phyloP scores from a whole-genome alignment of 1,140 invertebrate species.

The Calosoma granatense region DNA sequence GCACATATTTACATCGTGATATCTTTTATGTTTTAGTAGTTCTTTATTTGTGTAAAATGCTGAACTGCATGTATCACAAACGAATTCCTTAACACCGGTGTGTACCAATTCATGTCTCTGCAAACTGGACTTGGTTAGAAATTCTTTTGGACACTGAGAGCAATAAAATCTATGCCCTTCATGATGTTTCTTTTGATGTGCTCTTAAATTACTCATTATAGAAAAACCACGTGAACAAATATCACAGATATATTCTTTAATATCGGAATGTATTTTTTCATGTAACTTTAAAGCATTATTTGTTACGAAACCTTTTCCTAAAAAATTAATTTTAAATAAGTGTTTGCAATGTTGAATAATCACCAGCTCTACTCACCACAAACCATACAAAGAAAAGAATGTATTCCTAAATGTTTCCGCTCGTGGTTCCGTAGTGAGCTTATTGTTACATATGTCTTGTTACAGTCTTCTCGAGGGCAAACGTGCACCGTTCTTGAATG shows the following conservation, averaged over 20 bases:
- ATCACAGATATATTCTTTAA: background rate
- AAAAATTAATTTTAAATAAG: too few relatives aligned
- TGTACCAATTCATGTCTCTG: background rate
- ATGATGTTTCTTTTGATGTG: background rate
- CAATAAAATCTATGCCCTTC: background rate
- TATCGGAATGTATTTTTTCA: background rate
- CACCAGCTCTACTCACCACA: background rate
- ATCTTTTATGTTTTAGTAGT: background rate
- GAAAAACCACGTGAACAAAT: background rate
- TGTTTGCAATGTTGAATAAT: background rate
- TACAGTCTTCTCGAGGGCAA: background rate
- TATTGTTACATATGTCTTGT: constrained; percentile 1
- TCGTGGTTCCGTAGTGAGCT: background rate
- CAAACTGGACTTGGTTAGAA: background rate
- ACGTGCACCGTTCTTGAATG: background rate
- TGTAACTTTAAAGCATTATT: background rate
- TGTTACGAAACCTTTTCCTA: constrained; percentile 4
- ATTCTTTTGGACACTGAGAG: constrained; percentile 1
- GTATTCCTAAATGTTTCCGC: background rate
- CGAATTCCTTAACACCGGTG: background rate
- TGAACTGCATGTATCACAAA: background rate
- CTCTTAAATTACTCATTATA: background rate
- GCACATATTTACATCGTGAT: background rate
- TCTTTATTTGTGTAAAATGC: constrained; percentile 1
- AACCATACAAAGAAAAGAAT: background rate